These are phyloP conservation scores for Ophioninae sp. DNA, from an alignment of 2,888 invertebrate species.

Conservation along the genomic window DNA sequence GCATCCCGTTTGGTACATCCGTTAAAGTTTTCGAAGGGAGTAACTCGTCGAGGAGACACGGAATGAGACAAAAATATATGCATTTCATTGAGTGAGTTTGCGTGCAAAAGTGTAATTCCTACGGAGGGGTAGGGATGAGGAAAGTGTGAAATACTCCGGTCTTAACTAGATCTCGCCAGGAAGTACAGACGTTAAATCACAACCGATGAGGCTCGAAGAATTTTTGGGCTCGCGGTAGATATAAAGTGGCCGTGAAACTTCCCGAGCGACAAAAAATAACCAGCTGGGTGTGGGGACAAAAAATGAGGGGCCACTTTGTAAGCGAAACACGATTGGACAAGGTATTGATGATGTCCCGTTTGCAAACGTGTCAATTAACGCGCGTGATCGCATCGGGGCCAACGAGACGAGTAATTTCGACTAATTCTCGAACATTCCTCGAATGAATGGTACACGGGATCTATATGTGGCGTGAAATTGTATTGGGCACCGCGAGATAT, in stretches of 20 bases:
- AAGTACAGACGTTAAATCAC: constrained; percentile 74
- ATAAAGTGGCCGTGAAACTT: constrained; percentile 50
- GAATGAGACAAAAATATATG: constrained; percentile 74
- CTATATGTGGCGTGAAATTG: constrained; percentile 77
- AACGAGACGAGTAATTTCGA: constrained; percentile 70
- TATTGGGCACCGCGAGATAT: constrained; percentile 66
- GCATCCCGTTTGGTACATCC: constrained; percentile 70
- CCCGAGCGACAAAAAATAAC: neutral
- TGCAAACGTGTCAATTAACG: constrained; percentile 76
- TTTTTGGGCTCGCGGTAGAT: constrained; percentile 26
- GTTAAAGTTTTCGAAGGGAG: constrained; percentile 66
- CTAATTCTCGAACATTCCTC: constrained; percentile 75
- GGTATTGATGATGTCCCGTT: constrained; percentile 54
- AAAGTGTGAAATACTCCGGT: constrained; percentile 53
- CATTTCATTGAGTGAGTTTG: constrained; percentile 66
- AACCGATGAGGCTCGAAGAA: constrained; percentile 48
- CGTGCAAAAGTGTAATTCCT: constrained; percentile 21
- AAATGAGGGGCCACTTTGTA: constrained; percentile 38
- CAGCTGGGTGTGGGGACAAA: neutral
- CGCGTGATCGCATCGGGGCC: constrained; percentile 61
- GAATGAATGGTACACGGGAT: constrained; percentile 64
- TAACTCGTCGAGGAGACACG: constrained; percentile 65
- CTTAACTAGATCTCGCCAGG: constrained; percentile 76
- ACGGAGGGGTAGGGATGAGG: neutral
- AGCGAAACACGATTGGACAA: constrained; percentile 31